Evolutionary conservation across 92 coral and sea anemone genomes (phyloP).

Genomic region (Bergia puertoricense): DNA sequence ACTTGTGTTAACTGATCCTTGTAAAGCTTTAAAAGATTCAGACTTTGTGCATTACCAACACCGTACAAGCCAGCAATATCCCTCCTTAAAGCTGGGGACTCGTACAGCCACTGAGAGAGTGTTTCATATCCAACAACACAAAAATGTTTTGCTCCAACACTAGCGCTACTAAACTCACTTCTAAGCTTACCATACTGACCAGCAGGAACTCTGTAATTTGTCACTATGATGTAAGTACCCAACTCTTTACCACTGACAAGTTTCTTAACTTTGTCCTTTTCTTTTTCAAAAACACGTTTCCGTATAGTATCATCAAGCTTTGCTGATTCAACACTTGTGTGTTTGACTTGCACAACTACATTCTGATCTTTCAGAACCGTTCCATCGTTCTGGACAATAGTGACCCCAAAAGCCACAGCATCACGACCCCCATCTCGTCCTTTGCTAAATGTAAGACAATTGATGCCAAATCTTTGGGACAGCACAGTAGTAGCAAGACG

Average conservation of each 20-base stretch:
- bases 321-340: no score
- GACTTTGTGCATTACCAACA: neutral
- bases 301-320: no score
- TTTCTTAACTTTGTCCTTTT: constrained; percentile 3
- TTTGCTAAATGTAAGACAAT: no score
- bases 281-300: neutral
- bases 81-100: neutral
- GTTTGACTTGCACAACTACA: no score
- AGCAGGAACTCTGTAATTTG: constrained; percentile 15
- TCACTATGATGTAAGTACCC: neutral
- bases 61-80: neutral
- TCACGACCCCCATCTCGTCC: no score
- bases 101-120: neutral
- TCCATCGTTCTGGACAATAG: no score
- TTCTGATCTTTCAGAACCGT: no score
- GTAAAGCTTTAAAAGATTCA: neutral
- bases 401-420: no score
- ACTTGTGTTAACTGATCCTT: neutral
- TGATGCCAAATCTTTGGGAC: no score
- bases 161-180: neutral
- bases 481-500: no score
- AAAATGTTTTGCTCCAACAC: neutral
- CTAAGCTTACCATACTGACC: neutral
- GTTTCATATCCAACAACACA: constrained; percentile 9
- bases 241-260: neutral